Conservation (phyloP, 2,797 vertebrate genomes). For the Anas capensis region DNA sequence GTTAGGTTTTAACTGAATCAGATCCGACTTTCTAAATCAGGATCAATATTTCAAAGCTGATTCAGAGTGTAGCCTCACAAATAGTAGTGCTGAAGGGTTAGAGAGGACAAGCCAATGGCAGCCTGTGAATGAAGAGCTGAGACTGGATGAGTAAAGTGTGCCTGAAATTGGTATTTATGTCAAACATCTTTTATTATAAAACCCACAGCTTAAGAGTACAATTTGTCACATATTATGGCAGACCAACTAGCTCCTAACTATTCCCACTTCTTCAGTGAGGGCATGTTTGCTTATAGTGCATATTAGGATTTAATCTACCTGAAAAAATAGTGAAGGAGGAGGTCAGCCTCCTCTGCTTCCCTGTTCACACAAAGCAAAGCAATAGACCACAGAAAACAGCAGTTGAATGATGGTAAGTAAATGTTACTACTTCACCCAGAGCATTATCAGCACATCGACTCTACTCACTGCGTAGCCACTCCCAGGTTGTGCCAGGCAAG, state of each 20-base stretch:
- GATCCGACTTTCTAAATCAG: not conserved
- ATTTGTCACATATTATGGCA: not conserved
- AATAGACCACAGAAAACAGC: not conserved
- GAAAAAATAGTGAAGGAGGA: not conserved
- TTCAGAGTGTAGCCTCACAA: not conserved
- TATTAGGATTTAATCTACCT: not conserved
- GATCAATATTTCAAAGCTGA: not conserved
- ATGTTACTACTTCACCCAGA: not conserved
- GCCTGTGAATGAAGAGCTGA: not conserved
- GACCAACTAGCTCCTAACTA: not conserved
- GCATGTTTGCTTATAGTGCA: not conserved
- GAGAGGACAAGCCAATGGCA: not conserved
- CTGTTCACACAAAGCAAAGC: not conserved
- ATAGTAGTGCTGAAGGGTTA: not conserved
- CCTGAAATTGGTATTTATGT: not conserved
- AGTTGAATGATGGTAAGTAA: not conserved
- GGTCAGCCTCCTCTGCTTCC: not conserved
- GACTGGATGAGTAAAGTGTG: not conserved
- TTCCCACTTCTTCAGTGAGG: not conserved
- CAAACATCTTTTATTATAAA: not conserved
- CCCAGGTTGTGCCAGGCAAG: not conserved
- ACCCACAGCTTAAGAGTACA: not conserved
- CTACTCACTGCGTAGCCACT: not conserved
- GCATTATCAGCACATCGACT: fast-evolving
- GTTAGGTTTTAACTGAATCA: not conserved